phyloP scores from a whole-genome alignment of 1,140 invertebrate species.

The Halesus radiatus region DNA sequence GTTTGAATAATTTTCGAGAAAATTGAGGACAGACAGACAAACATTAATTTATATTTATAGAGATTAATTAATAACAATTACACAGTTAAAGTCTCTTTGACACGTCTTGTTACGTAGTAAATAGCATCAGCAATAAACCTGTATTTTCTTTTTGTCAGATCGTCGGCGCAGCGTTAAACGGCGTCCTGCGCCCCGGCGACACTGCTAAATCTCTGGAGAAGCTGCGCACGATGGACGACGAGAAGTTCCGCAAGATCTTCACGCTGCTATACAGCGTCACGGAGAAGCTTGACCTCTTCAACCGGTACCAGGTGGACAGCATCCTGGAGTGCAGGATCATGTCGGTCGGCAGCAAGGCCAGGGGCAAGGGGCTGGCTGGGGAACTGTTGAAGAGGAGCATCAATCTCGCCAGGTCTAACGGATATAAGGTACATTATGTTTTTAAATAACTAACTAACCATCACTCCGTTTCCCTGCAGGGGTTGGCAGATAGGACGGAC shows the following conservation, averaged over 20 bases:
- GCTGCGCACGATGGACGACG: conserved; percentile 71
- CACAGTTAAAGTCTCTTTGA: no score
- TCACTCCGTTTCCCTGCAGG: no score
- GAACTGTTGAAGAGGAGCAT: conserved; percentile 77
- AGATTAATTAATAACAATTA: no score
- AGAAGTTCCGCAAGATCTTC: conserved; percentile 78
- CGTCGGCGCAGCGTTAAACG: conserved; percentile 77
- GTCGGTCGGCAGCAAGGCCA: conserved; percentile 78
- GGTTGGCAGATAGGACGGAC: no score
- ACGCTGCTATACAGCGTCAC: conserved; percentile 76
- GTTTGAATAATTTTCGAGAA: no score
- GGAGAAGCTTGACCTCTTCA: conserved; percentile 74
- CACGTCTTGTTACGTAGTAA: no score
- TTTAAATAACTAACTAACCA: no score
- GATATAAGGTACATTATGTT: conserved; percentile 76
- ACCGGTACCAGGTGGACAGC: conserved; percentile 76
- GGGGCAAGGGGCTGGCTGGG: conserved; percentile 80
- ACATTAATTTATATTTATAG: no score
- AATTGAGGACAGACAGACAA: no score
- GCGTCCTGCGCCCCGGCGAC: conserved; percentile 73
- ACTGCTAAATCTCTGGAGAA: conserved; percentile 72
- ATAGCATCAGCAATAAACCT: background rate
- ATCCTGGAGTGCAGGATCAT: conserved; percentile 87
- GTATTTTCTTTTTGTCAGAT: conserved; percentile 66
- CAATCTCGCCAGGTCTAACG: conserved; percentile 74